Evolutionary conservation across 1,140 invertebrate species (phyloP).

Genomic region (Aethina tumida): DNA sequence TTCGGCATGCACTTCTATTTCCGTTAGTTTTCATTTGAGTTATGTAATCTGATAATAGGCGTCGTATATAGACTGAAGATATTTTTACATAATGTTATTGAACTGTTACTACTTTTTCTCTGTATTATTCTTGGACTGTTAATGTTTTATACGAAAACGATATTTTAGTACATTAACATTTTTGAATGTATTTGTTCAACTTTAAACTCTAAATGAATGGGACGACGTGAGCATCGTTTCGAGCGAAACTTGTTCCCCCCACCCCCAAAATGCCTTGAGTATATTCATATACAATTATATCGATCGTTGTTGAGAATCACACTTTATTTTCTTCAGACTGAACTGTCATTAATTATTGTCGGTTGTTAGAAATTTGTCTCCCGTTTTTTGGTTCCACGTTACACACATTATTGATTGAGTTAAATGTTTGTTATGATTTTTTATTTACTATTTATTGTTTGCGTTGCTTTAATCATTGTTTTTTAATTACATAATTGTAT

Average conservation of each 20-base stretch:
- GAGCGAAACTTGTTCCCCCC: constrained; percentile 6
- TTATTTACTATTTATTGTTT: constrained; percentile 8
- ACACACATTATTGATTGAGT: background rate
- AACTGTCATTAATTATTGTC: constrained; percentile 8
- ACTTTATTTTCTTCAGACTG: constrained; percentile 12
- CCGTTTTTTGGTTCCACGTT: background rate
- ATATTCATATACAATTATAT: constrained; percentile 10
- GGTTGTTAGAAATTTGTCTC: background rate
- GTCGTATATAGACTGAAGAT: constrained; percentile 28
- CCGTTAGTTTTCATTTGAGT: constrained; percentile 10
- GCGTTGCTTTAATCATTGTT: constrained; percentile 8
- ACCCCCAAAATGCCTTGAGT: constrained; percentile 12
- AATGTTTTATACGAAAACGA: constrained; percentile 6
- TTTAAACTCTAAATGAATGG: constrained; percentile 6
- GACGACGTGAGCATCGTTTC: constrained; percentile 8
- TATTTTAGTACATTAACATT: constrained; percentile 9
- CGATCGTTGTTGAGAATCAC: constrained; percentile 10
- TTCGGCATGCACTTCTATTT: constrained; percentile 2
- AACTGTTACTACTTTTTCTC: constrained; percentile 12
- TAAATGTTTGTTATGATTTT: constrained; percentile 6
- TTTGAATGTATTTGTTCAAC: constrained; percentile 6
- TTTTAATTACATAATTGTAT: constrained; percentile 9
- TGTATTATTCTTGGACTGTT: constrained; percentile 9
- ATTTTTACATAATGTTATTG: constrained; percentile 30
- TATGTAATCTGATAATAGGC: constrained; percentile 12